These are phyloP conservation scores for Ichneumon xanthorius DNA, from an alignment of 2,888 invertebrate genomes.

Conservation along the genomic window DNA sequence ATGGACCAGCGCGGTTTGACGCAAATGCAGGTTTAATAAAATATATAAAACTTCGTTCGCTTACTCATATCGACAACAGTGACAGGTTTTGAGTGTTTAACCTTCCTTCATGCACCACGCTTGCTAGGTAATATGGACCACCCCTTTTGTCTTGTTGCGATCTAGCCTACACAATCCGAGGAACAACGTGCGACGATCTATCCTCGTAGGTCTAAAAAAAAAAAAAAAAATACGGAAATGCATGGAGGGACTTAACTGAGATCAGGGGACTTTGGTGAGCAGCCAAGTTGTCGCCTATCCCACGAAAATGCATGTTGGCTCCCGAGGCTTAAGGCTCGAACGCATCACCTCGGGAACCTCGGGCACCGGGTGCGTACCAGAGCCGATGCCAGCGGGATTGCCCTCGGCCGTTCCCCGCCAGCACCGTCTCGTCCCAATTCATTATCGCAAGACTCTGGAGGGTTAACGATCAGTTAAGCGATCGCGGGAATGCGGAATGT, in stretches of 20 bases:
- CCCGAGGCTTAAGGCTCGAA: conserved; percentile 18
- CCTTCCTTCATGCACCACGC: too few species aligned
- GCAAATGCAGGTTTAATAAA: too few species aligned
- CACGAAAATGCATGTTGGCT: background rate
- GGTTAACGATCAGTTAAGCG: conserved; percentile 81
- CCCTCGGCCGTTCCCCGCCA: conserved; percentile 5
- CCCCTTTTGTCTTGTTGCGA: too few species aligned
- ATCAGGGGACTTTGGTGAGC: background rate
- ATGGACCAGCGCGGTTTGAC: too few species aligned
- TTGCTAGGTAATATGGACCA: too few species aligned
- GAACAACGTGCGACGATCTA: too few species aligned
- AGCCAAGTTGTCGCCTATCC: conserved; percentile 6
- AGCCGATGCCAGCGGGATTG: conserved; percentile 29
- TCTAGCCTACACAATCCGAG: too few species aligned
- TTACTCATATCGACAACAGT: too few species aligned
- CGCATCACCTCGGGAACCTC: conserved; percentile 30
- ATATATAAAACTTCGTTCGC: too few species aligned
- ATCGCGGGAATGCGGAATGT: conserved; percentile 76
- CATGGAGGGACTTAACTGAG: background rate
- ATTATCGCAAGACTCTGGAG: conserved; percentile 73
- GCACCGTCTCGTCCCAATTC: conserved; percentile 70
- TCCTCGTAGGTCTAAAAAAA: too few species aligned
- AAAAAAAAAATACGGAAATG: too few species aligned
- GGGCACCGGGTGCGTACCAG: conserved; percentile 22
- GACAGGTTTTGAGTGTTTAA: too few species aligned